Conservation (phyloP, 1,140 invertebrate species). For the Drosophila novamexicana region DNA sequence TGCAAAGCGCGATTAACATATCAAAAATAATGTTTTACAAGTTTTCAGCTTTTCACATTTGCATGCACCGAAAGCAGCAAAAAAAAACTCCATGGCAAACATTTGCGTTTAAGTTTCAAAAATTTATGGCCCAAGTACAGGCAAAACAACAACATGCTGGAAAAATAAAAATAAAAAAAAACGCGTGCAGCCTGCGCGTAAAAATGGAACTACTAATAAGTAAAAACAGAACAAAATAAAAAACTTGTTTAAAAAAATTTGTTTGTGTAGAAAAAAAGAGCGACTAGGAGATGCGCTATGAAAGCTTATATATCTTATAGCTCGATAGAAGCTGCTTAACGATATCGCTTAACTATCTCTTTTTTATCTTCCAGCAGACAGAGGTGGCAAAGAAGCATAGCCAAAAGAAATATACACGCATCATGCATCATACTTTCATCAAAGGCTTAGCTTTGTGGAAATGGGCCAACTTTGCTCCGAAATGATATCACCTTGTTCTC, state of each 20-base stretch:
- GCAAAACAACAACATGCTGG: conserved; percentile 49
- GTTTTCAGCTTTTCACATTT: conserved; percentile 63
- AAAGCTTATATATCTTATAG: no score
- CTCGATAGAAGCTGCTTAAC: no score
- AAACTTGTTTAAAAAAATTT: conserved; percentile 5
- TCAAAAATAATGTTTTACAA: conserved; percentile 73
- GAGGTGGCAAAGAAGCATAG: no score
- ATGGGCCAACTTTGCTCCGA: conserved; percentile 9
- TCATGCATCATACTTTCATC: conserved; percentile 10
- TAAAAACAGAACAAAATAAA: conserved; percentile 29
- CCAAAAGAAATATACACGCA: no score
- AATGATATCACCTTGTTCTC: conserved; percentile 49
- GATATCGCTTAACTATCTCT: no score
- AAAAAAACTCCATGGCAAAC: conserved; percentile 39
- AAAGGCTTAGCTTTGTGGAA: conserved; percentile 8
- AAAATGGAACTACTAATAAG: conserved; percentile 77
- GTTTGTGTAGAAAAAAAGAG: background rate
- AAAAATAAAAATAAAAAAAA: conserved; percentile 38
- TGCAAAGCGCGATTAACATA: conserved; percentile 74
- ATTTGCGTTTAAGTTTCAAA: conserved; percentile 71
- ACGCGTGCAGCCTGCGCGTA: conserved; percentile 68
- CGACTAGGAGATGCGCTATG: conserved; percentile 21
- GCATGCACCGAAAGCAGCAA: conserved; percentile 41
- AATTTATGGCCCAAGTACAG: conserved; percentile 72
- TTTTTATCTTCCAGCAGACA: no score